Conservation (phyloP, 2,113 vertebrate genomes). For the Merops nubicus region DNA sequence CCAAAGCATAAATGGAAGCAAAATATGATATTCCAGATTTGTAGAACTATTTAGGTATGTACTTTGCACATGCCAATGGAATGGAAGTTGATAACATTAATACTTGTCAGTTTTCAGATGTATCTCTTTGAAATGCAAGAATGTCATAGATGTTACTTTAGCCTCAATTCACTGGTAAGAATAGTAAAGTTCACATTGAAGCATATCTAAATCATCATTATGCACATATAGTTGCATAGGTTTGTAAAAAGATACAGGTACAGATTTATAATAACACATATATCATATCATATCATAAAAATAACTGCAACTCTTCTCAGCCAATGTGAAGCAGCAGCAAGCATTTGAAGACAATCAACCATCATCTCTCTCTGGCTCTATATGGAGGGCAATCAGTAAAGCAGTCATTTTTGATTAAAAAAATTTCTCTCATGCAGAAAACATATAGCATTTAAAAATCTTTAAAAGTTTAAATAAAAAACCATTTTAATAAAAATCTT, state of each 20-base stretch:
- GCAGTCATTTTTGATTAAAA: neutral
- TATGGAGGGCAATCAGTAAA: neutral
- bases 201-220: neutral
- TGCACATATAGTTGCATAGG: rapidly evolving
- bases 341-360: neutral
- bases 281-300: neutral
- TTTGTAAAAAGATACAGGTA: neutral
- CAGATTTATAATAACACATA: neutral
- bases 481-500: no score
- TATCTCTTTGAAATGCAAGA: neutral
- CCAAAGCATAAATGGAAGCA: neutral
- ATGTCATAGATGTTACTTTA: neutral
- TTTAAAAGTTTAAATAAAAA: no score
- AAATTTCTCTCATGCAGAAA: neutral
- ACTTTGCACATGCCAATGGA: neutral
- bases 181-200: neutral
- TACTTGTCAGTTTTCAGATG: neutral
- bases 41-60: neutral
- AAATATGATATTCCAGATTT: neutral
- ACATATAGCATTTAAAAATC: no score
- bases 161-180: neutral
- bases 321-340: neutral
- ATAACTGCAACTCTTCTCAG: neutral
- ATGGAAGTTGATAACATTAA: neutral
- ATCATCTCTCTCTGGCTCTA: neutral